A percentile compares a stretch with the other conserved stretches of the same genome.
Conservation (phyloP, 2,113 vertebrate genomes). For the Astur gentilis region DNA sequence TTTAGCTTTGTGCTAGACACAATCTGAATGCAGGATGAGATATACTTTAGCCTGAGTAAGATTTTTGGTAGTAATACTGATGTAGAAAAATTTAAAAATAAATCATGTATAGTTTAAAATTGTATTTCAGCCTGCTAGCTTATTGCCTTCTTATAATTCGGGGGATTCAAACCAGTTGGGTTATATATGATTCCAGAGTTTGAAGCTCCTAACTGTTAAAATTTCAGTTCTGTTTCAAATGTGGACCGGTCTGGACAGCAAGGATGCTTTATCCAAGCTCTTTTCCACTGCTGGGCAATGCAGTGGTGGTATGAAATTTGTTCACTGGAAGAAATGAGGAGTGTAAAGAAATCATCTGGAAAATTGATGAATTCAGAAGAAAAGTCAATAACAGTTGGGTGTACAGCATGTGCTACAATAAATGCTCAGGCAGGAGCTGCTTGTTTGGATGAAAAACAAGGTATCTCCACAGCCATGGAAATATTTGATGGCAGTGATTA, state of each 20-base stretch:
- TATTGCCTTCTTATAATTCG: neutral
- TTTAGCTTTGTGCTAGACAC: neutral
- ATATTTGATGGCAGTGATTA: neutral
- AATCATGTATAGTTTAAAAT: neutral
- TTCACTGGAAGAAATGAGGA: neutral
- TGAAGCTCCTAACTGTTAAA: neutral
- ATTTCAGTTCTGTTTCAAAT: neutral
- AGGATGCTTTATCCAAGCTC: neutral
- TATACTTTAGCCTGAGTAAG: neutral
- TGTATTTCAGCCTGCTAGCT: neutral
- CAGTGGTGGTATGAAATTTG: neutral
- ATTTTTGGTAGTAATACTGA: neutral
- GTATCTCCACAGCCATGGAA: neutral
- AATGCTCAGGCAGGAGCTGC: neutral
- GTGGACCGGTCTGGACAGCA: neutral
- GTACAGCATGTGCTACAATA: neutral
- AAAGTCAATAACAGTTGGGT: neutral
- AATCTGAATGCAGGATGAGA: neutral
- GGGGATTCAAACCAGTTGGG: neutral
- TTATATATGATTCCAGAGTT: neutral
- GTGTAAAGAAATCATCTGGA: neutral
- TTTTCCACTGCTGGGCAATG: neutral
- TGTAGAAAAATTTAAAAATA: neutral
- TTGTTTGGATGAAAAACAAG: neutral
- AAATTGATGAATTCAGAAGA: neutral